Evolutionary conservation across 2,888 invertebrate genomes (phyloP).

Genomic region (Morpho helenor): DNA sequence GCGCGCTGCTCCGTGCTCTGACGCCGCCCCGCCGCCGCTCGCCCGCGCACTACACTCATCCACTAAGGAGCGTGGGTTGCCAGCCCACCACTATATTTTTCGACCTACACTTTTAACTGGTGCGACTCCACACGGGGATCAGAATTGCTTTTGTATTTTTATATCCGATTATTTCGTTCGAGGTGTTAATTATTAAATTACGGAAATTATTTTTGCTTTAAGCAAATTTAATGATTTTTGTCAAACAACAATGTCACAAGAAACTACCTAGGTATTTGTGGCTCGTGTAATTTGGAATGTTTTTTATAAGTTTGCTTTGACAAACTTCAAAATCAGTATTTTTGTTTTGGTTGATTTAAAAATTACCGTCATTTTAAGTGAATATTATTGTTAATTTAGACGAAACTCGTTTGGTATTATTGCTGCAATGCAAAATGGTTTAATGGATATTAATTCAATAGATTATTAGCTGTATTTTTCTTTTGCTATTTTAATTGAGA

Average conservation of each 20-base stretch:
- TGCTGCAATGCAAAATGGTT: constrained; percentile 57
- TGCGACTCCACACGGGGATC: constrained; percentile 55
- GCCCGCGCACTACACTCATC: constrained; percentile 29
- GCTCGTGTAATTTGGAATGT: constrained; percentile 14
- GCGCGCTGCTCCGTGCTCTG: constrained; percentile 93
- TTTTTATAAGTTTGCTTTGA: constrained; percentile 14
- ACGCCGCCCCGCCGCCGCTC: constrained; percentile 64
- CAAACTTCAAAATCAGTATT: constrained; percentile 54
- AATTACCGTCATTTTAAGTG: constrained; percentile 48
- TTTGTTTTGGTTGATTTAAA: constrained; percentile 41
- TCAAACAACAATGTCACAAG: constrained; percentile 1
- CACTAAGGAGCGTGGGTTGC: constrained; percentile 31
- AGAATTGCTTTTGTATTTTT: constrained; percentile 78
- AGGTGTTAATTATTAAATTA: constrained; percentile 28
- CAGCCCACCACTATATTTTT: constrained; percentile 68
- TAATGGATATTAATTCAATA: constrained; percentile 71
- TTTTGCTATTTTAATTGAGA: constrained; percentile 76
- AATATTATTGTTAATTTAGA: constrained; percentile 50
- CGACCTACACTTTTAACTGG: constrained; percentile 60
- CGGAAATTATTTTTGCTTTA: constrained; percentile 15
- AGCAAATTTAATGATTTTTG: constrained; percentile 6
- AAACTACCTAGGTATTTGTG: background rate
- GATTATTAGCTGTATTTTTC: constrained; percentile 74
- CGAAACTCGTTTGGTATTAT: constrained; percentile 63
- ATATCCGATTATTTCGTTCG: constrained; percentile 57